Percentiles rank a stretch among this genome's conserved stretches.
Evolutionary conservation across 2,888 invertebrate species (phyloP).

Genomic region (Bombylius discolor): DNA sequence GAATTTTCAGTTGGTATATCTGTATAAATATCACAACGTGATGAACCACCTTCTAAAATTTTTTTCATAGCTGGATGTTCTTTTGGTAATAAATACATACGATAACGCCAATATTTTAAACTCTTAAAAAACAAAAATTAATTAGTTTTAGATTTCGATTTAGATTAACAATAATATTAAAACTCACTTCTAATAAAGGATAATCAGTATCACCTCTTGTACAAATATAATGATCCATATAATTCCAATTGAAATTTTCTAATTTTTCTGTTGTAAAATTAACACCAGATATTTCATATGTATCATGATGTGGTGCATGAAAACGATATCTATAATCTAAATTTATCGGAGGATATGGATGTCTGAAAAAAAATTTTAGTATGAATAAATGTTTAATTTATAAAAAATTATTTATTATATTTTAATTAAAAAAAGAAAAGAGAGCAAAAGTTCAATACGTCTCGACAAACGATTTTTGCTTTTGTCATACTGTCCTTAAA

Average conservation of each 20-base stretch:
- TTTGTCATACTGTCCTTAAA: too few relatives aligned
- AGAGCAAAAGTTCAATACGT: too few relatives aligned
- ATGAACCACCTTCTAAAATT: conserved; percentile 57
- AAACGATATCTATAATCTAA: conserved; percentile 85
- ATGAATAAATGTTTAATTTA: too few relatives aligned
- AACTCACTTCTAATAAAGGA: conserved; percentile 65
- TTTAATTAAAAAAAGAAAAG: too few relatives aligned
- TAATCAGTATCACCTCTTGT: conserved; percentile 89
- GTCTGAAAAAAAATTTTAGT: conserved; percentile 41
- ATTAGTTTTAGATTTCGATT: neutral
- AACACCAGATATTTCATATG: conserved; percentile 88
- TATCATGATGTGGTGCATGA: conserved; percentile 82
- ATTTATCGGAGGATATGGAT: conserved; percentile 86
- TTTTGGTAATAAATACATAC: conserved; percentile 75
- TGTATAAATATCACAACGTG: conserved; percentile 73
- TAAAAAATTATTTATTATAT: too few relatives aligned
- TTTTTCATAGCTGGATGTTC: conserved; percentile 66
- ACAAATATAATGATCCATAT: conserved; percentile 92
- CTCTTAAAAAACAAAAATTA: conserved; percentile 39
- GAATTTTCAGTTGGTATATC: conserved; percentile 41
- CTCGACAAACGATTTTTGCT: too few relatives aligned
- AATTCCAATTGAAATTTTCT: conserved; percentile 96
- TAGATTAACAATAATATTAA: too few relatives aligned
- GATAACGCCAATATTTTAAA: conserved; percentile 81
- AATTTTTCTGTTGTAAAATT: conserved; percentile 88